Evolutionary conservation across 2,113 vertebrate species (phyloP).

Genomic region (Tyrannus savana): DNA sequence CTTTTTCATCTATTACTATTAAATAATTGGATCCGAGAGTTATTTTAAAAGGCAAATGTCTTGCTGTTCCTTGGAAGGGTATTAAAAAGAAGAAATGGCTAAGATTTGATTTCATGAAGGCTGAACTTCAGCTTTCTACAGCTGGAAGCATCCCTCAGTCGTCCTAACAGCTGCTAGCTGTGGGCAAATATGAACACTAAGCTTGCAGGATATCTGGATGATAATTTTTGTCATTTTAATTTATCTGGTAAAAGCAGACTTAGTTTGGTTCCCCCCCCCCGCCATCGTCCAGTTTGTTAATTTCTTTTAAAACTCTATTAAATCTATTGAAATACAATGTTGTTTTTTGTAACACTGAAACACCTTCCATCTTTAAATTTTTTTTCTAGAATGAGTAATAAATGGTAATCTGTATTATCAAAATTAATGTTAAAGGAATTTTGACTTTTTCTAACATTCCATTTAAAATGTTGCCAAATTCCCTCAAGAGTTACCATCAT

Average conservation of each 20-base stretch:
- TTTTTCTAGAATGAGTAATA: background rate
- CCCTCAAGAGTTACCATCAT: background rate
- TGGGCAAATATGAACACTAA: background rate
- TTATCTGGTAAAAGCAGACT: background rate
- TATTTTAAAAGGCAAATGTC: conserved; percentile 35
- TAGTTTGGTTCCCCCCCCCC: accelerated
- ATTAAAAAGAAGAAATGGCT: background rate
- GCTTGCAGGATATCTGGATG: background rate
- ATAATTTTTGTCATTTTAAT: background rate
- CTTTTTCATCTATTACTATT: conserved; percentile 1
- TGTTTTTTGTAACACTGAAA: background rate
- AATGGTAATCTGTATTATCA: background rate
- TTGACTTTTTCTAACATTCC: background rate
- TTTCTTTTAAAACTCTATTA: background rate
- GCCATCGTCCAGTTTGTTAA: background rate
- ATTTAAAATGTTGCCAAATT: background rate
- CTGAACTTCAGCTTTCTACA: background rate
- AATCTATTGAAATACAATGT: background rate
- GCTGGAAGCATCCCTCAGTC: background rate
- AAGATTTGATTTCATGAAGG: background rate
- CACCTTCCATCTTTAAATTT: background rate
- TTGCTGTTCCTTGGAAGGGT: background rate
- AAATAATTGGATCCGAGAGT: conserved; percentile 23
- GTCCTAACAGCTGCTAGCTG: background rate
- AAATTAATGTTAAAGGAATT: background rate